Conservation (phyloP, 2,888 invertebrate species). For the Pandemis cinnamomeana region DNA sequence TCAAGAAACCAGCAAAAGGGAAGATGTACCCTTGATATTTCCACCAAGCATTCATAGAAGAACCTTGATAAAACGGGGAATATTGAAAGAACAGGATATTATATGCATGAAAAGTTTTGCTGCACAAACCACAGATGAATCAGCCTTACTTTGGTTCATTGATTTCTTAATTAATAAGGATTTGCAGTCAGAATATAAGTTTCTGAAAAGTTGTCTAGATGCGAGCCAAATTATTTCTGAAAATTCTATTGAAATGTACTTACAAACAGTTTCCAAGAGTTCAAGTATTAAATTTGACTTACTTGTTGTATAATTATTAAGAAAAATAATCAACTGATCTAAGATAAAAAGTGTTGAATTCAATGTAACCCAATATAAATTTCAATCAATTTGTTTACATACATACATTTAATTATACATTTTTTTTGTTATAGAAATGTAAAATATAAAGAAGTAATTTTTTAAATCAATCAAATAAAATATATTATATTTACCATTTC, state of each 20-base stretch:
- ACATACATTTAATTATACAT: no score
- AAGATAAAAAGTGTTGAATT: background rate
- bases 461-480: no score
- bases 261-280: slow-evolving; percentile 14
- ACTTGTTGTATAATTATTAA: slow-evolving; percentile 12
- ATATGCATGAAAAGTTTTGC: slow-evolving; percentile 33
- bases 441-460: no score
- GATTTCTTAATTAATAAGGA: slow-evolving; percentile 36
- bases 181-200: slow-evolving; percentile 33
- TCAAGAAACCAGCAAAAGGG: background rate
- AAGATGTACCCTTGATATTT: background rate
- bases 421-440: no score
- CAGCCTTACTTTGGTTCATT: slow-evolving; percentile 37
- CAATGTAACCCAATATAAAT: no score
- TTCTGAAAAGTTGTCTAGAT: slow-evolving; percentile 34
- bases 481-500: no score
- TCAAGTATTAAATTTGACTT: slow-evolving; percentile 23
- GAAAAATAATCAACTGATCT: background rate
- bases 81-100: slow-evolving; percentile 35
- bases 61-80: slow-evolving; percentile 32
- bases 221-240: background rate
- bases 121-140: slow-evolving; percentile 21
- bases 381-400: no score
- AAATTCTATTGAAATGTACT: slow-evolving; percentile 1
- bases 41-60: background rate